Conservation (phyloP, 2,113 vertebrate genomes). For the Antechinus flavipes region DNA sequence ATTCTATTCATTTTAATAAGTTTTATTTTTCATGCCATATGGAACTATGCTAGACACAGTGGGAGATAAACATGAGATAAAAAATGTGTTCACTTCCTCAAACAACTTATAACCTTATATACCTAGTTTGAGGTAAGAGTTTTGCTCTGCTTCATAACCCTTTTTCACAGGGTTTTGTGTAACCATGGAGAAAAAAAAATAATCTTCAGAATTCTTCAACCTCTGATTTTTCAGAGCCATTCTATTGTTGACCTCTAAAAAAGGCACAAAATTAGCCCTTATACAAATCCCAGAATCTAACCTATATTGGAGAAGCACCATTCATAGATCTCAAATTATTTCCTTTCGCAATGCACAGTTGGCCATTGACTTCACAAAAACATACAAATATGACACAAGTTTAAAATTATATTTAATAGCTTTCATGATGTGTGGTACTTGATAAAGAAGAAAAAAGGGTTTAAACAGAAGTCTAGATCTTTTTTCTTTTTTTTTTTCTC, state of each 20-base stretch:
- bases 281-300: conserved; percentile 54
- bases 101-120: conserved; percentile 12
- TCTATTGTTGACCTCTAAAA: conserved; percentile 24
- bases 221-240: conserved; percentile 48
- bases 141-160: not conserved
- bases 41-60: not conserved
- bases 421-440: conserved; percentile 54
- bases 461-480: conserved; percentile 40
- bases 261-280: conserved; percentile 46
- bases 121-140: not conserved
- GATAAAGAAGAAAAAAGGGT: conserved; percentile 45
- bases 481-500: conserved; percentile 26
- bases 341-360: conserved; percentile 64
- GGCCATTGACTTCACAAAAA: conserved; percentile 64
- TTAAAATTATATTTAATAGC: conserved; percentile 74
- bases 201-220: not conserved
- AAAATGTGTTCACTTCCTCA: not conserved
- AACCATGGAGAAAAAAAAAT: not conserved
- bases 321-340: conserved; percentile 59
- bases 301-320: conserved; percentile 41
- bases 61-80: not conserved
- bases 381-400: conserved; percentile 69
- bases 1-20: not conserved
- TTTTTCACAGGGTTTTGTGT: not conserved
- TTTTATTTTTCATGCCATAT: not conserved